Evolutionary conservation across 2,113 vertebrate species (phyloP).

Genomic region (Aldabrachelys gigantea): DNA sequence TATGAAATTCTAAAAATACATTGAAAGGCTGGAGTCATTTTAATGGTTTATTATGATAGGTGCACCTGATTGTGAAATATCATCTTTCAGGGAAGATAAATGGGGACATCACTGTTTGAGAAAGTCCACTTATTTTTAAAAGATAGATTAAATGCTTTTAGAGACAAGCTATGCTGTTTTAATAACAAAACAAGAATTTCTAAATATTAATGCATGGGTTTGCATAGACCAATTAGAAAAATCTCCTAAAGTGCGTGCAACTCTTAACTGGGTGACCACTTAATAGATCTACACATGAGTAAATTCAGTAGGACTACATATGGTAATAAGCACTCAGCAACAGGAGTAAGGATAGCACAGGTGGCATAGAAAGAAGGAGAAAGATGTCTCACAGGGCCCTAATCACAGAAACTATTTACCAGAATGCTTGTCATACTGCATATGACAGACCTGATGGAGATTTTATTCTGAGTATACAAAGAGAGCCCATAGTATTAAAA

Average conservation of each 20-base stretch:
- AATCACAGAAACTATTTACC: background rate
- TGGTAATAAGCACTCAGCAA: background rate
- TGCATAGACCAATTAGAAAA: slow-evolving; percentile 19
- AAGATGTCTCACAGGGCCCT: background rate
- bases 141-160: slow-evolving; percentile 65
- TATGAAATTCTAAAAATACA: slow-evolving; percentile 74
- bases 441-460: background rate
- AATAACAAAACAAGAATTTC: slow-evolving; percentile 57
- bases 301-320: background rate
- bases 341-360: background rate
- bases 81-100: slow-evolving; percentile 64
- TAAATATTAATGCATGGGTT: slow-evolving; percentile 55
- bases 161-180: slow-evolving; percentile 53
- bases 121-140: slow-evolving; percentile 73
- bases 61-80: slow-evolving; percentile 58
- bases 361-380: background rate
- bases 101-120: slow-evolving; percentile 67
- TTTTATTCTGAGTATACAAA: background rate
- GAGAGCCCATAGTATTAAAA: background rate
- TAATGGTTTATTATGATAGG: slow-evolving; percentile 76
- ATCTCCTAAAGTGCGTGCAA: background rate
- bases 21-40: slow-evolving; percentile 63
- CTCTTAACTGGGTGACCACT: background rate
- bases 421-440: background rate
- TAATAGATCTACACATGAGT: accelerated